Base-by-base conservation (phyloP, 2,113 vertebrate genomes). In the Mastomys natalensis region DNA sequence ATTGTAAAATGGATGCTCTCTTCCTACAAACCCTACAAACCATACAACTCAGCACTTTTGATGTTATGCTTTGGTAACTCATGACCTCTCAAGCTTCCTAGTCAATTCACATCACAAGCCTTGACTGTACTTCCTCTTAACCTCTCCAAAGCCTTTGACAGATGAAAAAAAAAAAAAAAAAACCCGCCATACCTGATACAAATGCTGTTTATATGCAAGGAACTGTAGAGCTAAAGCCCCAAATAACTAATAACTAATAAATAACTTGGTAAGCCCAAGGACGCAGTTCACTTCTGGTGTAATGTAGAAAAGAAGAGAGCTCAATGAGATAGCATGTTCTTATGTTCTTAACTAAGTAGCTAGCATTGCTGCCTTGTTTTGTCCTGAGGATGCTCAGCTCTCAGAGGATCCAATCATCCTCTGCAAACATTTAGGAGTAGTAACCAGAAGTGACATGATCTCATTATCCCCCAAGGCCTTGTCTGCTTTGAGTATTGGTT, bases 161-260 rank as follows among this genome's bases (percentile, higher is more conserved):
- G 55, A 95, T 89, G 66, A 17, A 70, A 21, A 62, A 62, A 70
- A 7, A 51, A 51, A 7, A 17, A 62, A 62, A 70, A 90, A 77
- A 15, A 53, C 81, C 53, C 78, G 51, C 53, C 73, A 24, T 95
- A 45, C 31, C 60, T 93, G 29, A 91, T 70, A 93, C 4, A 10
- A 97, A 86, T 1, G 5, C 16, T 91, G 8, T 89, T 77, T 40
- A 5, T 84, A 64, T 40, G 93, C 40, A 87, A 93, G 74, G 9
- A 62, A 72, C 11, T 91, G 0, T 51, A 85, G 70, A 91, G 85
- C 21, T 73, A 48, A 96, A 51, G 80, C 80, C 43, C 88, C n/a
- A 92, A 84, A 74, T 78, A 89, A 94, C 26, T 86, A 76, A 84
- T n/a, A n/a, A n/a, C n/a, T n/a, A n/a, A n/a, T n/a, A n/a, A n/a